Evolutionary conservation across 2,888 invertebrate genomes (phyloP).

Genomic region (Coelopa pilipes): DNA sequence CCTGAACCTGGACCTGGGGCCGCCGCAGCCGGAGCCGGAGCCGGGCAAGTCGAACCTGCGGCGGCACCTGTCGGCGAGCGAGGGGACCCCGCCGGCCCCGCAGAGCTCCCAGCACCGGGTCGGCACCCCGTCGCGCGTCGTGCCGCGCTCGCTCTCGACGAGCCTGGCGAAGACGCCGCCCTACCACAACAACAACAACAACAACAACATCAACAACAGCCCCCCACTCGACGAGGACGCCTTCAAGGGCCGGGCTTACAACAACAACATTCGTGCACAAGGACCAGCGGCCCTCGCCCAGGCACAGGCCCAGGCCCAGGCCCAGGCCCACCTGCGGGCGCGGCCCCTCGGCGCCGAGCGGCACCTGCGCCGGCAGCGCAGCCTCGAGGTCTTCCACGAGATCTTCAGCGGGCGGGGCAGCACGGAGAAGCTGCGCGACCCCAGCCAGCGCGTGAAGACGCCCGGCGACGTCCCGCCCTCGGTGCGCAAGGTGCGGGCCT

Average conservation of each 20-base stretch:
- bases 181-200: constrained; percentile 48
- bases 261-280: constrained; percentile 30
- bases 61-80: constrained; percentile 43
- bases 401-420: constrained; percentile 77
- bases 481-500: constrained; percentile 76
- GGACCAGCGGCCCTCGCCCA: background rate
- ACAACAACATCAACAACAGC: constrained; percentile 43
- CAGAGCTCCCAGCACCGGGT: constrained; percentile 50
- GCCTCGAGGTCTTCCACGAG: constrained; percentile 80
- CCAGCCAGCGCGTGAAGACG: constrained; percentile 81
- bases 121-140: constrained; percentile 58
- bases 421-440: constrained; percentile 74
- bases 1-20: constrained; percentile 59
- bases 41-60: constrained; percentile 11
- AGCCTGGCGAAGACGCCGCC: constrained; percentile 45
- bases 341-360: constrained; percentile 43
- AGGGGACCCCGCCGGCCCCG: constrained; percentile 39
- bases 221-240: constrained; percentile 35
- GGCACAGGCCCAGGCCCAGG: constrained; percentile 9
- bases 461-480: constrained; percentile 85
- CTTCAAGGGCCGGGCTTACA: constrained; percentile 39
- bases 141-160: constrained; percentile 58
- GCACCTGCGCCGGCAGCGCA: constrained; percentile 72
- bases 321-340: background rate
- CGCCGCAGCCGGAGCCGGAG: constrained; percentile 32